Evolutionary conservation across 1,140 invertebrate genomes (phyloP).

Genomic region (Stenopsyche tienmushanensis): DNA sequence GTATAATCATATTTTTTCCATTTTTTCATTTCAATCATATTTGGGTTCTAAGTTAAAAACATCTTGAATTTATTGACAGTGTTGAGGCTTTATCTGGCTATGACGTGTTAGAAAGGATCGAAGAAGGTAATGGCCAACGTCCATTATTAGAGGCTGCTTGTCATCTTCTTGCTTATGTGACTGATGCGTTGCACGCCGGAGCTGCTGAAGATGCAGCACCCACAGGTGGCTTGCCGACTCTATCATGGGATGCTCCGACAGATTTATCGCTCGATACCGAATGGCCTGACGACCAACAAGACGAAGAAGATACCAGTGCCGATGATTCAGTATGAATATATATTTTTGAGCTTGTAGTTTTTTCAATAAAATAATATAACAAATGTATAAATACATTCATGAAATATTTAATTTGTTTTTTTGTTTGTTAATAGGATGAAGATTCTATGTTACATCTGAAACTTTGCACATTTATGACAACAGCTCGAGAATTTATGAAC

Average conservation of each 20-base stretch:
- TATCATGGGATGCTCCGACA: conserved; percentile 78
- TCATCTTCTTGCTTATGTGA: conserved; percentile 74
- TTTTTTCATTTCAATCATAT: conserved; percentile 2
- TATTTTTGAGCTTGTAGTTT: not conserved
- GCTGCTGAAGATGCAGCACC: conserved; percentile 34
- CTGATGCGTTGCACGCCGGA: conserved; percentile 66
- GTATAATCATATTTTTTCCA: too few relatives aligned
- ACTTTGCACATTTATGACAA: conserved; percentile 95
- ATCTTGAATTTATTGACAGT: conserved; percentile 51
- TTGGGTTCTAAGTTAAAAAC: conserved; percentile 55
- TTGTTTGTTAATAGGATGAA: conserved; percentile 68
- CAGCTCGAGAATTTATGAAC: conserved; percentile 98
- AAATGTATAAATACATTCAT: conserved; percentile 13
- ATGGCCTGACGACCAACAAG: conserved; percentile 81
- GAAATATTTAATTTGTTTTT: conserved; percentile 23
- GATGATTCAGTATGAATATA: conserved; percentile 77
- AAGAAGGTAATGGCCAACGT: conserved; percentile 55
- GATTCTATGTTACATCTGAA: conserved; percentile 88
- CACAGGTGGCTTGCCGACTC: conserved; percentile 63
- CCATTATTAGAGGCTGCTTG: conserved; percentile 75
- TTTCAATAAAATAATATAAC: not conserved
- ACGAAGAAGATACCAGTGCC: conserved; percentile 87
- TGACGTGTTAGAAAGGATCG: conserved; percentile 53
- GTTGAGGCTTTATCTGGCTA: conserved; percentile 54
- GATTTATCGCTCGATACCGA: conserved; percentile 76